Evolutionary conservation across 2,113 vertebrate species (phyloP).

Genomic region (Danio rerio): DNA sequence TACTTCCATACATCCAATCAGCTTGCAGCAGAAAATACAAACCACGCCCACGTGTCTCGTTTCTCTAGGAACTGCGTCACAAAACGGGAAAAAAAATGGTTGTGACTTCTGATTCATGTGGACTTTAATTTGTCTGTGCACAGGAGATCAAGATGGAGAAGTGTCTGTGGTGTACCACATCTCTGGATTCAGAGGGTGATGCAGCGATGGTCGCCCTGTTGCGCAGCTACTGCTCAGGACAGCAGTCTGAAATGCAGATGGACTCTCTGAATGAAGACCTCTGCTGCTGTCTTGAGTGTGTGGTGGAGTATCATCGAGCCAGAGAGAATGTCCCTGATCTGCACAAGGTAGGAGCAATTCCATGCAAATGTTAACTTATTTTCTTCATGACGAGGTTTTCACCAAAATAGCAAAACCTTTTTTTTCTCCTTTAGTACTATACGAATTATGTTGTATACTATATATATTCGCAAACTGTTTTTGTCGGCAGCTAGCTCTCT

Average conservation of each 20-base stretch:
- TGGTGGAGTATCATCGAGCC: constrained; percentile 82
- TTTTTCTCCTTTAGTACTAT: too few relatives aligned
- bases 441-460: too few relatives aligned
- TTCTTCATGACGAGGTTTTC: too few relatives aligned
- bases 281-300: constrained; percentile 83
- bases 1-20: too few relatives aligned
- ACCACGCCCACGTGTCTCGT: too few relatives aligned
- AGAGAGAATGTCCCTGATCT: constrained; percentile 72
- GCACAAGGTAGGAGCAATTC: constrained; percentile 76
- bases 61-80: too few relatives aligned
- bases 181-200: constrained; percentile 66
- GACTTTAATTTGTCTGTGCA: constrained; percentile 1
- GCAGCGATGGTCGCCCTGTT: constrained; percentile 65
- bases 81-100: too few relatives aligned
- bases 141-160: constrained; percentile 78
- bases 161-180: constrained; percentile 84
- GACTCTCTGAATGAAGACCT: constrained; percentile 79
- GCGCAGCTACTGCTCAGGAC: constrained; percentile 68
- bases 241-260: constrained; percentile 60
- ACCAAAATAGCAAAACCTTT: too few relatives aligned
- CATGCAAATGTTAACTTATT: not conserved
- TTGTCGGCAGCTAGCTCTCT: too few relatives aligned
- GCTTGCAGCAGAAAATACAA: too few relatives aligned
- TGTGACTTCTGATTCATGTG: too few relatives aligned
- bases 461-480: too few relatives aligned